Evolutionary conservation across 2,113 vertebrate genomes (phyloP).

Genomic region (Indicator indicator): DNA sequence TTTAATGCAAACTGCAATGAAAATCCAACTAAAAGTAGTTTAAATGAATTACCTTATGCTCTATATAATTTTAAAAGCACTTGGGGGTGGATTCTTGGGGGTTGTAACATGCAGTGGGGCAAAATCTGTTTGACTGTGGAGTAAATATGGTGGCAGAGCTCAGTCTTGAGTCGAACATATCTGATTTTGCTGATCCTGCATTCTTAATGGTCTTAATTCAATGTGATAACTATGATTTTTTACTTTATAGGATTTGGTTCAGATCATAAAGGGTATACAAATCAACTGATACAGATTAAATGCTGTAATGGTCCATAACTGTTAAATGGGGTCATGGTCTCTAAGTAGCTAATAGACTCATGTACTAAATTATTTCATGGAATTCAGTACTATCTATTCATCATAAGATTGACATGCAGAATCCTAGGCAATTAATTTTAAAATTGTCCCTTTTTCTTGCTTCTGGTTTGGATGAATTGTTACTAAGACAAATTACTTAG

Average conservation of each 20-base stretch:
- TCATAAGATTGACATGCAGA: conserved; percentile 18
- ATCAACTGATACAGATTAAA: conserved; percentile 90
- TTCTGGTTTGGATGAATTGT: conserved; percentile 5
- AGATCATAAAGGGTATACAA: conserved; percentile 88
- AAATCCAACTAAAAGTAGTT: background rate
- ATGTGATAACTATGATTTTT: conserved; percentile 80
- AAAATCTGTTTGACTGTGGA: background rate
- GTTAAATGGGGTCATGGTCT: conserved; percentile 84
- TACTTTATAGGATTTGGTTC: conserved; percentile 85
- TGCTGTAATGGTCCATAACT: conserved; percentile 80
- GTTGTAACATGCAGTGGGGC: background rate
- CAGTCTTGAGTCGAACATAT: conserved; percentile 56
- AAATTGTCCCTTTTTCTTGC: background rate
- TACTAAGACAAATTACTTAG: background rate
- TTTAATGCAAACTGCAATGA: background rate
- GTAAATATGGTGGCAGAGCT: background rate
- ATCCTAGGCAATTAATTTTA: conserved; percentile 1
- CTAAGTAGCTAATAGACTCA: conserved; percentile 82
- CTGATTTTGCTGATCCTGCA: background rate
- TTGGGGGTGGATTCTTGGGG: background rate
- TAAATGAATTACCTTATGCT: background rate
- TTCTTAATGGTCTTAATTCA: conserved; percentile 73
- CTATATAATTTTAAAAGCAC: background rate
- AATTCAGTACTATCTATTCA: conserved; percentile 63
- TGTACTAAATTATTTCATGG: conserved; percentile 80